Percentiles rank a stretch among this genome's conserved stretches.
Evolutionary conservation across 2,797 vertebrate species (phyloP).

Genomic region (Cygnus olor): DNA sequence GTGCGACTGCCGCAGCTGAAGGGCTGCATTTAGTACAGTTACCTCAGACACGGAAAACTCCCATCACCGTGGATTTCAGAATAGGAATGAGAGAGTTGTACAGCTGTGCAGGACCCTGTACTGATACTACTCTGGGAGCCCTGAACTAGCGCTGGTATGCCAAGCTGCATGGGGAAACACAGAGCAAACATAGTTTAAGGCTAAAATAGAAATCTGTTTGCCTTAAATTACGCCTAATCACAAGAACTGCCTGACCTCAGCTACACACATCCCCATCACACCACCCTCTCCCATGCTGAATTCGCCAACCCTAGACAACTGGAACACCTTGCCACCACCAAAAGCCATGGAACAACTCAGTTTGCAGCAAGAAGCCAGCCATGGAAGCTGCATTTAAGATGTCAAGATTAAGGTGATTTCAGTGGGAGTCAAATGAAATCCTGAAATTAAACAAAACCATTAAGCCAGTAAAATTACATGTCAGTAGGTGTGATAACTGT

Average conservation of each 20-base stretch:
- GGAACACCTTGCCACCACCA: background rate
- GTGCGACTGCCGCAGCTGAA: background rate
- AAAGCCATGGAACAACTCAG: background rate
- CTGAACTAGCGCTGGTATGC: background rate
- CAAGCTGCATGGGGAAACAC: fast-evolving
- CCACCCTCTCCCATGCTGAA: fast-evolving
- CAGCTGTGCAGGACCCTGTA: background rate
- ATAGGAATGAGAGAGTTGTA: fast-evolving
- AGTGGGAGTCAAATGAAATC: background rate
- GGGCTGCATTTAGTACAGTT: background rate
- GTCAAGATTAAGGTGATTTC: background rate
- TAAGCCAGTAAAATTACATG: background rate
- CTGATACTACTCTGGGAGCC: background rate
- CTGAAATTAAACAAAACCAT: background rate
- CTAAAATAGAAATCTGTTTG: background rate
- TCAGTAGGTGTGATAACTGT: conserved; percentile 4
- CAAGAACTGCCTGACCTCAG: background rate
- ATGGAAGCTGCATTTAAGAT: background rate
- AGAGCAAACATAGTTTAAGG: background rate
- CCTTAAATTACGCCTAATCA: background rate
- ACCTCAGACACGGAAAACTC: background rate
- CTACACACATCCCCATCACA: fast-evolving
- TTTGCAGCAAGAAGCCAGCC: background rate
- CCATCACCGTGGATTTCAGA: background rate
- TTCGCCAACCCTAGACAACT: background rate